A percentile compares a stretch with the other conserved stretches of the same genome.
These are phyloP conservation scores for Leptoteleia sp. DNA, from an alignment of 1,140 invertebrate species.

Conservation along the genomic window DNA sequence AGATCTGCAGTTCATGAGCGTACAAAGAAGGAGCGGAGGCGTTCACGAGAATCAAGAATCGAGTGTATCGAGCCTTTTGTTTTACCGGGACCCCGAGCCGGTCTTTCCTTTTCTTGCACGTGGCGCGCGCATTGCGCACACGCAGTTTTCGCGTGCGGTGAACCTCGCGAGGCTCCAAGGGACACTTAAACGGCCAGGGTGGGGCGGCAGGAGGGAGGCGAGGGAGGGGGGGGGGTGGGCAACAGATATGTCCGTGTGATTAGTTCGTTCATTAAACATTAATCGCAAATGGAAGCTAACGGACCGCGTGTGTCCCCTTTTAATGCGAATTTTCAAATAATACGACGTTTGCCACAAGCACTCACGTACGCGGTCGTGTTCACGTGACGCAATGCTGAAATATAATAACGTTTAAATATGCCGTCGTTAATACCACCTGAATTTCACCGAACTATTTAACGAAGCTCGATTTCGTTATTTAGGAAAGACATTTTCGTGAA, in stretches of 20 bases:
- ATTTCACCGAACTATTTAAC: slow-evolving; percentile 3
- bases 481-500: too few species aligned
- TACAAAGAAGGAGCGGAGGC: too few species aligned
- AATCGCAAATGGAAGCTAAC: slow-evolving; percentile 72
- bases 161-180: slow-evolving; percentile 50
- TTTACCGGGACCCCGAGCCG: too few species aligned
- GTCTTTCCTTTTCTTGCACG: slow-evolving; percentile 38
- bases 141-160: slow-evolving; percentile 69
- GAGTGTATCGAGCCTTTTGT: too few species aligned
- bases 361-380: slow-evolving; percentile 45
- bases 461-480: not conserved
- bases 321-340: slow-evolving; percentile 70
- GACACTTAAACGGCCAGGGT: slow-evolving; percentile 15
- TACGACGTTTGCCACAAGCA: slow-evolving; percentile 46
- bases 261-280: slow-evolving; percentile 67
- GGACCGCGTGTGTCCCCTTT: slow-evolving; percentile 66
- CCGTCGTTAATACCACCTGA: slow-evolving; percentile 27
- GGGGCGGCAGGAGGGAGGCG: not conserved
- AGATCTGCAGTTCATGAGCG: too few species aligned
- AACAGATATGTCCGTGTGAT: slow-evolving; percentile 23
- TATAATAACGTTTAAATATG: slow-evolving; percentile 47
- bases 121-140: slow-evolving; percentile 32
- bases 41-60: too few species aligned
- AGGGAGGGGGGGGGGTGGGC: too few species aligned
- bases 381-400: slow-evolving; percentile 57